A percentile compares a stretch with the other conserved stretches of the same genome.
phyloP scores from a whole-genome alignment of 2,888 invertebrate genomes.

The Drosophila prolongata region DNA sequence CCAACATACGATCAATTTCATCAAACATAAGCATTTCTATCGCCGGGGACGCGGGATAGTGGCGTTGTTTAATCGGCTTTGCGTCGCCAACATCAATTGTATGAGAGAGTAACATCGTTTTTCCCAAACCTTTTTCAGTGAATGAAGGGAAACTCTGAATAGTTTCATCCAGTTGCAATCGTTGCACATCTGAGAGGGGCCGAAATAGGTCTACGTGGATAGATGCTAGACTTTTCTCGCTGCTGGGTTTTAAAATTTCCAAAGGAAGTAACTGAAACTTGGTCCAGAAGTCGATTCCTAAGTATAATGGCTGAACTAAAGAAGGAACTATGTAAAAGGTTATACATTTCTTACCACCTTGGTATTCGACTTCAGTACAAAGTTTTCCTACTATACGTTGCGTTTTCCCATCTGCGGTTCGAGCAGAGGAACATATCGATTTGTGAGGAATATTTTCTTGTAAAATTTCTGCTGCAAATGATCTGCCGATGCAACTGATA shows the following conservation, averaged over 20 bases:
- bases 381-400: neutral
- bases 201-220: too few species aligned
- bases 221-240: neutral
- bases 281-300: constrained; percentile 13
- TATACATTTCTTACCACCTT: neutral
- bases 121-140: neutral
- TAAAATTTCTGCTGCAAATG: too few species aligned
- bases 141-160: constrained; percentile 15
- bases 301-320: neutral
- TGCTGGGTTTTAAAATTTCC: too few species aligned
- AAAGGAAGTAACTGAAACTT: neutral
- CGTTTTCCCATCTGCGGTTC: constrained; percentile 8
- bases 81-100: constrained; percentile 7
- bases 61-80: constrained; percentile 12
- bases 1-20: too few species aligned
- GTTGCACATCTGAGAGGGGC: neutral
- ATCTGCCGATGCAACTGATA: neutral
- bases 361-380: neutral
- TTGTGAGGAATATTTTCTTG: neutral
- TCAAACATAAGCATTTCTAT: neutral
- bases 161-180: neutral
- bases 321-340: neutral
- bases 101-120: neutral
- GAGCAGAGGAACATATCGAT: neutral
- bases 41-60: constrained; percentile 13